Conservation (phyloP, 2,888 invertebrate genomes). For the Holacanthella duospinosa region DNA sequence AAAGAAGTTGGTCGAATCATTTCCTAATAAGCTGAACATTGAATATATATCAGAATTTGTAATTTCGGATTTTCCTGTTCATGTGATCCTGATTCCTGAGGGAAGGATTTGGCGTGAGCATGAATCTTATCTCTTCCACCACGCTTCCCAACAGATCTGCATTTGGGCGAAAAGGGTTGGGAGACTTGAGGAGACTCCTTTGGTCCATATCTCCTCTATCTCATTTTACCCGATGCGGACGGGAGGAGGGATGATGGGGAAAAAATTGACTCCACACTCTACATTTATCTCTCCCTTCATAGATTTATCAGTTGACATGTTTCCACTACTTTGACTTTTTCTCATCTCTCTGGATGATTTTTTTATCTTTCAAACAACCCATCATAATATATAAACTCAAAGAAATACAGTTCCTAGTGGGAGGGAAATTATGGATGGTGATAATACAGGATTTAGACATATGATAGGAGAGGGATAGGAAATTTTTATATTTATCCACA, state of each 20-base stretch:
- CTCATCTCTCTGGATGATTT: constrained; percentile 10
- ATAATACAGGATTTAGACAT: background rate
- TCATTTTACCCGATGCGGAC: background rate
- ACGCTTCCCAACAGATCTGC: background rate
- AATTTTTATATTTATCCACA: background rate
- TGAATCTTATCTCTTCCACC: background rate
- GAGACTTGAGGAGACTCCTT: background rate
- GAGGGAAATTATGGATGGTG: background rate
- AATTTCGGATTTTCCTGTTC: background rate
- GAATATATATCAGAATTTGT: background rate
- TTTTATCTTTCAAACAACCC: background rate
- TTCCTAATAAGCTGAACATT: background rate
- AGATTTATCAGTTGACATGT: constrained; percentile 32
- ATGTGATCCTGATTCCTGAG: background rate
- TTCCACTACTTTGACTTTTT: constrained; percentile 23
- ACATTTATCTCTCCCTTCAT: constrained; percentile 7
- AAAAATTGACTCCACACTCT: background rate
- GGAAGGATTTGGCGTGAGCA: background rate
- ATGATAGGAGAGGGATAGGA: background rate
- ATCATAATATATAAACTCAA: no score
- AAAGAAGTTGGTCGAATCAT: no score
- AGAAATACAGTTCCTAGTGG: background rate
- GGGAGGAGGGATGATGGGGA: background rate
- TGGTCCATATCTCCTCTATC: background rate
- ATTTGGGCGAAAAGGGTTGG: background rate